Evolutionary conservation across 2,888 invertebrate species (phyloP).

Genomic region (Tipula unca): DNA sequence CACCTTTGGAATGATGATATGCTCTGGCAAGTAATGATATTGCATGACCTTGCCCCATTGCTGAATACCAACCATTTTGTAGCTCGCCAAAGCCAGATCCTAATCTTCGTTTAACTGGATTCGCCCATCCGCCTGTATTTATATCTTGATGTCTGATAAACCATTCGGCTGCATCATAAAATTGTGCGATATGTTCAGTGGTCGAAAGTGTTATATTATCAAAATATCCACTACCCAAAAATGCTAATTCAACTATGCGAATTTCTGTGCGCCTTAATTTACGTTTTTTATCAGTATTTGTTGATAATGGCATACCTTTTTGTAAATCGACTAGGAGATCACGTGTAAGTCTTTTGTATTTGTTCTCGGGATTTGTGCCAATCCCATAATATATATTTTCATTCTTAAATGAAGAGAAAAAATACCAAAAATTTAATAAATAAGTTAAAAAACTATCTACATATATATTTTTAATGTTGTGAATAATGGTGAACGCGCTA

Average conservation of each 20-base stretch:
- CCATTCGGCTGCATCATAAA: slow-evolving; percentile 90
- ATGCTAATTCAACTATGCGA: slow-evolving; percentile 54
- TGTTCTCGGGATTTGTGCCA: slow-evolving; percentile 48
- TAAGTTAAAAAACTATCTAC: too few relatives aligned
- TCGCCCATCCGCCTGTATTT: slow-evolving; percentile 86
- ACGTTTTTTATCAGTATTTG: slow-evolving; percentile 40
- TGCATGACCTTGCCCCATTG: slow-evolving; percentile 98
- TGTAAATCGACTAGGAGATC: slow-evolving; percentile 86
- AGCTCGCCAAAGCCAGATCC: slow-evolving; percentile 65
- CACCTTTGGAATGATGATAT: slow-evolving; percentile 70
- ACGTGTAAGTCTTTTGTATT: slow-evolving; percentile 74
- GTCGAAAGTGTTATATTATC: slow-evolving; percentile 72
- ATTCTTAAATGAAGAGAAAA: slow-evolving; percentile 41
- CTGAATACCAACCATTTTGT: slow-evolving; percentile 88
- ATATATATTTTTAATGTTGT: too few relatives aligned
- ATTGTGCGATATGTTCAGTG: slow-evolving; percentile 82
- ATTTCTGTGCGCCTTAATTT: slow-evolving; percentile 39
- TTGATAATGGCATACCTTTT: slow-evolving; percentile 60
- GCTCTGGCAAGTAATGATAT: slow-evolving; percentile 92
- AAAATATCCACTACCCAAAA: slow-evolving; percentile 62
- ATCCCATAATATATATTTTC: slow-evolving; percentile 83
- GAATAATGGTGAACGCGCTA: too few relatives aligned
- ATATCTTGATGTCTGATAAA: slow-evolving; percentile 77
- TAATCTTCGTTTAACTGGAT: slow-evolving; percentile 72
- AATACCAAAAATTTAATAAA: not conserved